Evolutionary conservation across 2,113 vertebrate species (phyloP).

Genomic region (Alethe diademata): DNA sequence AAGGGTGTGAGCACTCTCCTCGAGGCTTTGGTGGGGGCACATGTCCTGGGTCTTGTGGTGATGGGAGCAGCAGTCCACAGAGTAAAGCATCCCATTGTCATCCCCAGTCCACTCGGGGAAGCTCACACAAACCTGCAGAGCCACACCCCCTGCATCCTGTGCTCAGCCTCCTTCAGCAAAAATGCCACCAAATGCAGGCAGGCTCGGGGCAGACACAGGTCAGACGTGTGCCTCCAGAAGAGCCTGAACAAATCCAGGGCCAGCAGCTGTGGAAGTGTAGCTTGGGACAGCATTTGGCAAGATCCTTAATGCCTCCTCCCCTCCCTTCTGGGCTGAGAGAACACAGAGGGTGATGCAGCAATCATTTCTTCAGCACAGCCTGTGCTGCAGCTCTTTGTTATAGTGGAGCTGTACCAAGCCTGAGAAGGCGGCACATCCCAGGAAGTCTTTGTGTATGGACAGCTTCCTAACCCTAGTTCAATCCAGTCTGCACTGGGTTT

Average conservation of each 20-base stretch:
- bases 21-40: neutral
- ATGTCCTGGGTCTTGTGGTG: accelerated
- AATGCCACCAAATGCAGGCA: neutral
- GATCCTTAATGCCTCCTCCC: neutral
- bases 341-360: neutral
- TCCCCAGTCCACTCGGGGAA: neutral
- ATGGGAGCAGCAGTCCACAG: neutral
- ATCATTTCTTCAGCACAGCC: neutral
- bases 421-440: accelerated
- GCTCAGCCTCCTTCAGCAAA: neutral
- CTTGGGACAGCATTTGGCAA: neutral
- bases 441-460: neutral
- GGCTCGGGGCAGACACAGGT: neutral
- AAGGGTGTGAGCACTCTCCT: neutral
- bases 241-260: neutral
- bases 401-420: neutral
- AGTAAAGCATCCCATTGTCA: neutral
- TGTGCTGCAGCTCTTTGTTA: neutral
- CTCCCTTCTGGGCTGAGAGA: neutral
- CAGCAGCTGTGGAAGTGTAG: neutral
- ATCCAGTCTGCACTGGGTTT: neutral
- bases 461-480: neutral
- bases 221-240: neutral
- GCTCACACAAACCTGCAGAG: neutral
- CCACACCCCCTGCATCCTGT: neutral